Conservation (phyloP, 1,140 invertebrate species). For the Conopomorpha cramerella region DNA sequence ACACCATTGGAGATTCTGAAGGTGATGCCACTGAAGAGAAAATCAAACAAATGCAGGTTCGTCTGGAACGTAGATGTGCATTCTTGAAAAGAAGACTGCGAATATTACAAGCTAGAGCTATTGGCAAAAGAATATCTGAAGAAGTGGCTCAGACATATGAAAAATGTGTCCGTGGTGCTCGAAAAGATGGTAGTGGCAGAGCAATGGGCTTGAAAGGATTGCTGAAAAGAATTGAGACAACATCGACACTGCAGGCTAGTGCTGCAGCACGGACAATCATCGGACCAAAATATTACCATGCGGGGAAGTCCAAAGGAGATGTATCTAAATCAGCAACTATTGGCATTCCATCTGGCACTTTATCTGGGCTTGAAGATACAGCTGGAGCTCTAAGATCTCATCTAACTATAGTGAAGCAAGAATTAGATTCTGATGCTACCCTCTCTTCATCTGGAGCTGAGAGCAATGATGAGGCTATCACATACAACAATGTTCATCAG, state of each 20-base stretch:
- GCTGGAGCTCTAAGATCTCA: constrained; percentile 72
- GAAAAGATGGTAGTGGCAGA: constrained; percentile 33
- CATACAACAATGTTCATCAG: constrained; percentile 77
- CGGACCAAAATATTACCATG: constrained; percentile 63
- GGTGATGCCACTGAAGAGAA: constrained; percentile 51
- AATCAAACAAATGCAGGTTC: constrained; percentile 62
- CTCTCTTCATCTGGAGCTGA: constrained; percentile 92
- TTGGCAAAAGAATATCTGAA: constrained; percentile 75
- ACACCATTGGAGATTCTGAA: constrained; percentile 43
- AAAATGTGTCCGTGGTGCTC: constrained; percentile 58
- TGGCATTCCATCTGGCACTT: constrained; percentile 39
- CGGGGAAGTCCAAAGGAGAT: constrained; percentile 64
- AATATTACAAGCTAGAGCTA: constrained; percentile 73
- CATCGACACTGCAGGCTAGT: constrained; percentile 39
- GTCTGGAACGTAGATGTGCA: constrained; percentile 69
- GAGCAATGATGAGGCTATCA: constrained; percentile 87
- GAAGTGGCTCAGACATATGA: constrained; percentile 75
- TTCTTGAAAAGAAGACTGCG: constrained; percentile 73
- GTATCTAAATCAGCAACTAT: constrained; percentile 40
- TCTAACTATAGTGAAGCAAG: constrained; percentile 70
- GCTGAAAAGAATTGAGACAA: constrained; percentile 40
- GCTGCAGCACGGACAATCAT: constrained; percentile 29
- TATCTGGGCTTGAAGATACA: constrained; percentile 66
- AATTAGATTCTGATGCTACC: constrained; percentile 90
- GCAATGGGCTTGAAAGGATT: constrained; percentile 37